Percentiles rank a stretch among this genome's conserved stretches.
phyloP scores from a whole-genome alignment of 2,888 invertebrate genomes.

The Agrilus cyanescens region DNA sequence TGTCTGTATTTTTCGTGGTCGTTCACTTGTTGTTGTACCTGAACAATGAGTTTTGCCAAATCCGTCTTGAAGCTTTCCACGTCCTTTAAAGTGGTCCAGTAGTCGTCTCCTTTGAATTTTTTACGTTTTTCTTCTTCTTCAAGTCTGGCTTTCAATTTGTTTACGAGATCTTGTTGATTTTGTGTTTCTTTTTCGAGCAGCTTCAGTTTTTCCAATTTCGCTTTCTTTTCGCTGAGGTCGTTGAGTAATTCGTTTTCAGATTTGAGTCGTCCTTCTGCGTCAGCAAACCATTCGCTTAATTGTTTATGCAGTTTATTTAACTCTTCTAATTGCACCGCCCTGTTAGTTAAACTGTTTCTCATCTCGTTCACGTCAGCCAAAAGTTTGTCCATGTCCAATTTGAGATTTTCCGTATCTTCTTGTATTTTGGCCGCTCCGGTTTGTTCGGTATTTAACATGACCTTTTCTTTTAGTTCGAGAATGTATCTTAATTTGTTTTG shows the following conservation, averaged over 20 bases:
- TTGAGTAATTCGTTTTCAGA: constrained; percentile 62
- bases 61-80: constrained; percentile 58
- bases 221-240: constrained; percentile 84
- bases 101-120: constrained; percentile 42
- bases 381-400: constrained; percentile 82
- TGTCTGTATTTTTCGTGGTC: constrained; percentile 82
- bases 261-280: constrained; percentile 73
- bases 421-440: constrained; percentile 80
- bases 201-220: constrained; percentile 77
- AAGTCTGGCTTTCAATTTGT: constrained; percentile 62
- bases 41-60: constrained; percentile 52
- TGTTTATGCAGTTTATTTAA: constrained; percentile 74
- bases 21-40: constrained; percentile 70
- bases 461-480: constrained; percentile 82
- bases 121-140: constrained; percentile 48
- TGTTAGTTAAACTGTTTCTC: constrained; percentile 59
- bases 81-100: constrained; percentile 56
- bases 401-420: constrained; percentile 80
- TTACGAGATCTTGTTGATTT: constrained; percentile 66
- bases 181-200: constrained; percentile 71
- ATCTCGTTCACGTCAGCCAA: constrained; percentile 70
- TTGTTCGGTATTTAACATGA: constrained; percentile 85
- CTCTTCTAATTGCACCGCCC: constrained; percentile 74
- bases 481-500: constrained; percentile 77
- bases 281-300: constrained; percentile 77